Evolutionary conservation across 2,888 invertebrate species (phyloP), one percentile per base, ranked within the genome.

Genomic region (Neoitamus cyanurus): DNA sequence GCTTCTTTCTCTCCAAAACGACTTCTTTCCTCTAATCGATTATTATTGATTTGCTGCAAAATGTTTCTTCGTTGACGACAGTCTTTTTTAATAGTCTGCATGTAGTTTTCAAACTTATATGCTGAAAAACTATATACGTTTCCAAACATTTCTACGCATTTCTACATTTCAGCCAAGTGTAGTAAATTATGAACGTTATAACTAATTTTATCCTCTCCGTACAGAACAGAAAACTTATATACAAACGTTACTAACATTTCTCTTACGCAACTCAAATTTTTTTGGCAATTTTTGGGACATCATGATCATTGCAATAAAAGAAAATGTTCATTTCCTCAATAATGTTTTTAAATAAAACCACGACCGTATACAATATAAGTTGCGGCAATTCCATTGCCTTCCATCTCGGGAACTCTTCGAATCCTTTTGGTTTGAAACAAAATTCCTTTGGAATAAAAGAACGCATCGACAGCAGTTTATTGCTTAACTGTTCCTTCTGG

Each of bases 111-210:
- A 2, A 48, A 48, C 48, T 48, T 48, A 48, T 48, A 48, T 4
- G 20, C 20, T 15, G 20, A 48, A 6, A 48, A 48, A 7, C 2
- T 48, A 20, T 48, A n/a, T 6, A 48, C 48, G n/a, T n/a, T 48
- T 20, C 48, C 20, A 48, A 20, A 48, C 2, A 48, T 48, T 48
- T 20, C 20, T 9, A 48, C 48, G 7, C 48, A 48, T n/a, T n/a
- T n/a, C n/a, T n/a, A n/a, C n/a, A n/a, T n/a, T 7, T 48, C 48
- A 5, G 48, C 48, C 7, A 48, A 20, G 9, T 48, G 70, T 13
- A 83, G 36, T 6, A 83, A 11, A 68, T 82, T 82, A 30, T 82
- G 82, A 3, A 82, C 82, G 25, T 82, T 68, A 7, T 82, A 82
- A 25, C 31, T 83, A 30, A 83, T 31, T 69, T 31, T 15, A 9